Conservation (phyloP, 1,140 invertebrate genomes). For the Drosophila neocordata region DNA sequence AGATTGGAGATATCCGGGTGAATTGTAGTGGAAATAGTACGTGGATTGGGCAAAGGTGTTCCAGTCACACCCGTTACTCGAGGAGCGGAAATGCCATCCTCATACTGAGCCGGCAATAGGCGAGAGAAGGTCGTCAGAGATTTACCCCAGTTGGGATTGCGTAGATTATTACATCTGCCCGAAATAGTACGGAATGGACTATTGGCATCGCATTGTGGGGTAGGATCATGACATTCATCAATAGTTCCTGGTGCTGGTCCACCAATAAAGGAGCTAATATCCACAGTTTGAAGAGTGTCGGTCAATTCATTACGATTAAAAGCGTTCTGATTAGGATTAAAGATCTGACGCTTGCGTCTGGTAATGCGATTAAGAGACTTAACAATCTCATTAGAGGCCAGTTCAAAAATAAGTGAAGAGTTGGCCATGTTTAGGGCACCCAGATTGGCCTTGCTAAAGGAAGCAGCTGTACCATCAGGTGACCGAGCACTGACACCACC, state of each 20-base stretch:
- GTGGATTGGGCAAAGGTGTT: constrained; percentile 89
- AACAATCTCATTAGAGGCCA: constrained; percentile 92
- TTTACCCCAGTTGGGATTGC: constrained; percentile 93
- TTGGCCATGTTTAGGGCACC: constrained; percentile 92
- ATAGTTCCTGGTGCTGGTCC: constrained; percentile 79
- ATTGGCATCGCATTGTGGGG: constrained; percentile 89
- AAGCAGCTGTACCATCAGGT: constrained; percentile 92
- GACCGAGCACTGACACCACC: constrained; percentile 92
- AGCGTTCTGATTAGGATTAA: constrained; percentile 87
- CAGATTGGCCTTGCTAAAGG: constrained; percentile 93
- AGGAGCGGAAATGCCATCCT: constrained; percentile 94
- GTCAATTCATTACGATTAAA: constrained; percentile 88
- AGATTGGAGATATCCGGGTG: constrained; percentile 95
- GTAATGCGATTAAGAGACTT: constrained; percentile 86
- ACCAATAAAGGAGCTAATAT: constrained; percentile 85
- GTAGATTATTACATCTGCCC: constrained; percentile 96
- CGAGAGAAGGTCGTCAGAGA: constrained; percentile 93
- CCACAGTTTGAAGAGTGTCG: constrained; percentile 89
- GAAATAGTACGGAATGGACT: constrained; percentile 91
- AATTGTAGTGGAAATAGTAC: constrained; percentile 92
- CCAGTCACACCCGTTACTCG: constrained; percentile 89
- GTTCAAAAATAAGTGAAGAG: constrained; percentile 93
- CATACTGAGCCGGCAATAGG: constrained; percentile 92
- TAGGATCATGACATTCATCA: constrained; percentile 85
- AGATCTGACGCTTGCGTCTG: constrained; percentile 88